Evolutionary conservation across 2,797 vertebrate species (phyloP).

Genomic region (Cynopterus sphinx): DNA sequence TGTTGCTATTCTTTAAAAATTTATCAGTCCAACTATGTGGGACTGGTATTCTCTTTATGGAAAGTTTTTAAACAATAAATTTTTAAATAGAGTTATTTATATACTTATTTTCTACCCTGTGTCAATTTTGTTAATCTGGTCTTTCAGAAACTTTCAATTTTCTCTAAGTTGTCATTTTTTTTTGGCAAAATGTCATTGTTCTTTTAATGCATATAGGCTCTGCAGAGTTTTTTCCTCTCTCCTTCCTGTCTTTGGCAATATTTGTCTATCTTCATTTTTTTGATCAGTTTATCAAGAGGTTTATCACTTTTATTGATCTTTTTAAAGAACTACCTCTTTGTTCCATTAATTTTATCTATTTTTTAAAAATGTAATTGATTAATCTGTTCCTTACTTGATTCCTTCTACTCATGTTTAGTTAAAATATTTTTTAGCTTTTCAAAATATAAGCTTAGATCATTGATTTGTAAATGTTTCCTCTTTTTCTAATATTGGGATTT

Average conservation of each 20-base stretch:
- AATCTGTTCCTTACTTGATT: neutral
- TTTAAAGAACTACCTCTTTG: neutral
- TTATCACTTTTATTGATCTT: neutral
- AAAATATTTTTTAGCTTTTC: neutral
- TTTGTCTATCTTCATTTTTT: neutral
- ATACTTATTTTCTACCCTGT: neutral
- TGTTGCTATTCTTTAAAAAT: neutral
- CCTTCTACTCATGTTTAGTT: neutral
- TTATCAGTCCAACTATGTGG: neutral
- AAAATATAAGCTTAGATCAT: neutral
- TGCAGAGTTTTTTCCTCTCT: neutral
- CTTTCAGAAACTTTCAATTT: neutral
- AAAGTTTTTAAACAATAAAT: neutral
- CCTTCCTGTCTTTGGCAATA: neutral
- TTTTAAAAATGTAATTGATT: neutral
- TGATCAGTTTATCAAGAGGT: neutral
- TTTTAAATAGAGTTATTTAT: neutral
- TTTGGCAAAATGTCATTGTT: neutral
- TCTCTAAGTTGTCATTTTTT: neutral
- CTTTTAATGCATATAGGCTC: neutral
- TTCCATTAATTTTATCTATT: neutral
- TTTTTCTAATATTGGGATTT: neutral
- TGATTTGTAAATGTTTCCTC: neutral
- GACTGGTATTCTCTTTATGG: neutral
- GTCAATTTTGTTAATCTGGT: neutral